Conservation (phyloP, 2,888 invertebrate species). For the Clusia tigrina region DNA sequence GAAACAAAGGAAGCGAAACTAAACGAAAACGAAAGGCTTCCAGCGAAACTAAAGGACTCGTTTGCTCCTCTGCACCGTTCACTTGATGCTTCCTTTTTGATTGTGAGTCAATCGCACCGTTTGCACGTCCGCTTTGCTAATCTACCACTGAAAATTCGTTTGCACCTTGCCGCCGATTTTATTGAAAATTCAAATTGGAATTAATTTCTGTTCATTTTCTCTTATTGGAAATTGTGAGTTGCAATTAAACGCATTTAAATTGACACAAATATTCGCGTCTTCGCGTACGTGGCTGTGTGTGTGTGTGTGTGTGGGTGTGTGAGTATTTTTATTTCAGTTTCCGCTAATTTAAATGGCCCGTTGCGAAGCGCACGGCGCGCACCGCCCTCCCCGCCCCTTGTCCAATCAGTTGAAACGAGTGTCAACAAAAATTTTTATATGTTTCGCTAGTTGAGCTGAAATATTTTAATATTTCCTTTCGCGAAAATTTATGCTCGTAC, state of each 20-base stretch:
- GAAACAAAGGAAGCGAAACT: too few species aligned
- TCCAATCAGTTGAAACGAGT: slow-evolving; percentile 11
- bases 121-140: slow-evolving; percentile 47
- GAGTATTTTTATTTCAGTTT: slow-evolving; percentile 26
- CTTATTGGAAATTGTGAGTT: slow-evolving; percentile 12
- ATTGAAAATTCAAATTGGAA: slow-evolving; percentile 58
- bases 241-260: slow-evolving; percentile 33
- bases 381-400: slow-evolving; percentile 28
- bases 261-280: slow-evolving; percentile 47
- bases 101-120: slow-evolving; percentile 42
- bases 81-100: slow-evolving; percentile 31
- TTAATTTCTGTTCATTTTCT: slow-evolving; percentile 22
- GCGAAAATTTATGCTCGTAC: slow-evolving; percentile 15
- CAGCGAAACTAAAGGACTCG: not conserved
- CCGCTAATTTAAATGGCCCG: slow-evolving; percentile 2
- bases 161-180: slow-evolving; percentile 47
- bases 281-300: too few species aligned
- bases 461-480: not conserved
- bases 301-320: too few species aligned
- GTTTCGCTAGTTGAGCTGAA: slow-evolving; percentile 5
- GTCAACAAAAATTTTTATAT: slow-evolving; percentile 20
- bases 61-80: too few species aligned
- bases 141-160: slow-evolving; percentile 52
- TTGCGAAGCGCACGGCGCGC: slow-evolving; percentile 16
- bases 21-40: not conserved